Evolutionary conservation across 2,888 invertebrate genomes (phyloP).

Genomic region (Eustalomyia histrio): DNA sequence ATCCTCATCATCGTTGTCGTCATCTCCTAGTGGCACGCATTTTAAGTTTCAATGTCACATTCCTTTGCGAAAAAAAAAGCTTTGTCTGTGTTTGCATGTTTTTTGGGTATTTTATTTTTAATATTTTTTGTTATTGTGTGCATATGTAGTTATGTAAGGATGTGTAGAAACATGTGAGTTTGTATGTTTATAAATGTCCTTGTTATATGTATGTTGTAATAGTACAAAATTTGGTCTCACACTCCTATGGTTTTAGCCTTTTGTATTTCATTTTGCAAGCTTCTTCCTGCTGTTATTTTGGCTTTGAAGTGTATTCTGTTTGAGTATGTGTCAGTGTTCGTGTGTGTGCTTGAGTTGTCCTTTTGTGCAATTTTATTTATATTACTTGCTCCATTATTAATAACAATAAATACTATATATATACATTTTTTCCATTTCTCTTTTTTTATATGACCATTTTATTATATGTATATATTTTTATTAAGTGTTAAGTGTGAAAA

Average conservation of each 20-base stretch:
- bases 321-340: background rate
- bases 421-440: background rate
- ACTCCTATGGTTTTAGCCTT: conserved; percentile 52
- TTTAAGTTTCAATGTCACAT: conserved; percentile 62
- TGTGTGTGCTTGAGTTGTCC: conserved; percentile 21
- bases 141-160: background rate
- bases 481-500: conserved; percentile 52
- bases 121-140: conserved; percentile 8
- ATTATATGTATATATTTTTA: conserved; percentile 56
- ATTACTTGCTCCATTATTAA: conserved; percentile 56
- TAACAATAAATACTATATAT: conserved; percentile 50
- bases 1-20: conserved; percentile 3
- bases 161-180: background rate
- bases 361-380: conserved; percentile 62
- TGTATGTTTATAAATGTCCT: conserved; percentile 56
- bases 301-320: background rate
- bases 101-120: conserved; percentile 17
- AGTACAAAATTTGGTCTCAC: conserved; percentile 57
- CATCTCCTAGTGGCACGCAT: conserved; percentile 52
- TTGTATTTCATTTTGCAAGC: conserved; percentile 35
- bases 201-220: conserved; percentile 49
- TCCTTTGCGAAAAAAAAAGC: conserved; percentile 17
- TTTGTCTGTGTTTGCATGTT: conserved; percentile 1
- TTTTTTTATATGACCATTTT: conserved; percentile 51
- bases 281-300: conserved; percentile 8